Evolutionary conservation across 2,113 vertebrate species (phyloP), one percentile per base, ranked within the genome.

Genomic region (Seriola dumerili): DNA sequence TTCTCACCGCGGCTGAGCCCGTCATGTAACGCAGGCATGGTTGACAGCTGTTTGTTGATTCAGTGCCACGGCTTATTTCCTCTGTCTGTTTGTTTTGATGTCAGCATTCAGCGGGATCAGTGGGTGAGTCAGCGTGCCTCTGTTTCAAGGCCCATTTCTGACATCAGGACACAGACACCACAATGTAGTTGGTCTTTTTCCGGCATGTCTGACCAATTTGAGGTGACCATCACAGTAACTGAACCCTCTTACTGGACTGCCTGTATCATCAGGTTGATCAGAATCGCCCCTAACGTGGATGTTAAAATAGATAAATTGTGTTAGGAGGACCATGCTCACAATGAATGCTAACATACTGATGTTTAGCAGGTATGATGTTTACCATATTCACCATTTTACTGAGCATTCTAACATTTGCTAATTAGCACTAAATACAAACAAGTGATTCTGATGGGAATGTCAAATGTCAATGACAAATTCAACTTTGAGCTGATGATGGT

Each of bases 41-140:
- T 78, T 94, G 94, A 94, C 93, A 94, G 93, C 91, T 90, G 90
- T 91, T 94, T 92, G 89, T 85, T 89, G 93, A 93, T 88, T 85
- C 88, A 34, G 73, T 85, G 93, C 88, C 90, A 87, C 66, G 68
- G 89, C 86, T 92, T 93, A 91, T 95, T 95, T 94, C 92, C 91
- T 89, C 88, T 84, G 86, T 90, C 91, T 88, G 86, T 89, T 93
- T 92, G 92, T 93, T 93, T 89, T 80, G 92, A 91, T 89, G 91
- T 92, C 89, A 86, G 87, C 84, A 23, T 87, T 90, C 81, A 70
- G 76, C 6, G 7, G 83, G 71, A 78, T 89, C 76, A 32, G 70
- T 36, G 72, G 75, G 42, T 75, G 81, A 86, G 72, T 88, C 85
- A 70, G 84, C 14, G 0, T 38, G 65, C 54, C 23, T 77, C 85